Evolutionary conservation across 2,888 invertebrate species (phyloP).

Genomic region (Amphipyra tragopoginis): DNA sequence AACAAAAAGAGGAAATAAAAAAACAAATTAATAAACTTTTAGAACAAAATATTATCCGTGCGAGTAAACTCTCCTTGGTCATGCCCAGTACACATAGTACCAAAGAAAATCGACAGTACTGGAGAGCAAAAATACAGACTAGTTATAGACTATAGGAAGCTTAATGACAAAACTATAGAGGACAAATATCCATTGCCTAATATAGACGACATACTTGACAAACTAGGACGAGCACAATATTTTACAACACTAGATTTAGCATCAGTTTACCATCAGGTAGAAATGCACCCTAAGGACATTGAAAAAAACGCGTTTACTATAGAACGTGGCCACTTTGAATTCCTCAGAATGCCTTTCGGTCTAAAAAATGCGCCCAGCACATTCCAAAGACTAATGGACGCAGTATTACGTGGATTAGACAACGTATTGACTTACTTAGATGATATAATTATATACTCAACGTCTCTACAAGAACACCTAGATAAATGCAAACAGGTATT

Average conservation of each 20-base stretch:
- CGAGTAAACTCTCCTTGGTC: constrained; percentile 23
- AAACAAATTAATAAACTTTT: constrained; percentile 17
- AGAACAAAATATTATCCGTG: constrained; percentile 26
- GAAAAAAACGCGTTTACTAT: constrained; percentile 66
- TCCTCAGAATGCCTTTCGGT: constrained; percentile 65
- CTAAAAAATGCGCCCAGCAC: constrained; percentile 64
- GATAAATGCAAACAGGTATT: constrained; percentile 54
- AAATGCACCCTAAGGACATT: constrained; percentile 43
- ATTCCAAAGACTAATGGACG: constrained; percentile 68
- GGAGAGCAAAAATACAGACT: constrained; percentile 26
- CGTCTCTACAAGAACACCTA: constrained; percentile 51
- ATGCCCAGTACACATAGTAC: constrained; percentile 21
- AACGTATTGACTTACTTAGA: constrained; percentile 44
- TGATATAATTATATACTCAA: constrained; percentile 28
- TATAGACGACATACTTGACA: constrained; percentile 56
- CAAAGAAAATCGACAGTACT: constrained; percentile 19
- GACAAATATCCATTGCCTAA: constrained; percentile 57
- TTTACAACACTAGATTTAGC: constrained; percentile 56
- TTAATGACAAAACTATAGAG: constrained; percentile 56
- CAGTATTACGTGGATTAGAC: constrained; percentile 59
- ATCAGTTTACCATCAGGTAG: constrained; percentile 43
- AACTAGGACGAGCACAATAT: constrained; percentile 48
- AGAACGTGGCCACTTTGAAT: constrained; percentile 65
- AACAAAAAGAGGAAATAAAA: constrained; percentile 33
- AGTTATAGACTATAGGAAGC: constrained; percentile 40